phyloP scores from a whole-genome alignment of 2,797 vertebrate species.

The Semotilus atromaculatus region DNA sequence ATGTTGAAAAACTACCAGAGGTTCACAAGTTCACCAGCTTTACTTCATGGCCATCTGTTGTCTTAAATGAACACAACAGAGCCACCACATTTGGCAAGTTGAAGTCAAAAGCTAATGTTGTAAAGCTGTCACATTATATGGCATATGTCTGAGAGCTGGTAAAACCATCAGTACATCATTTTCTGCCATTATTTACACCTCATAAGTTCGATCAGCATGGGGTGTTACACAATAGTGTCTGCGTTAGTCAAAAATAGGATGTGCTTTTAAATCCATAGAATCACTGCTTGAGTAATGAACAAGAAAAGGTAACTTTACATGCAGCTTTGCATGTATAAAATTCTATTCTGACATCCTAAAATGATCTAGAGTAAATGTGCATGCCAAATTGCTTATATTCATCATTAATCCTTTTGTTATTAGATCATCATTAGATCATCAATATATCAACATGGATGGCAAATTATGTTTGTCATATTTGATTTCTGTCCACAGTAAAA shows the following conservation, averaged over 20 bases:
- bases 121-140: constrained; percentile 31
- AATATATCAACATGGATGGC: neutral
- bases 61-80: constrained; percentile 17
- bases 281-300: constrained; percentile 59
- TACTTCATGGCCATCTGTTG: constrained; percentile 60
- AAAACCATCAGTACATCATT: neutral
- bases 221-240: constrained; percentile 60
- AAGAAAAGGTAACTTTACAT: neutral
- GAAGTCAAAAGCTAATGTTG: constrained; percentile 36
- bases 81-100: constrained; percentile 1
- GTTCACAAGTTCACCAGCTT: constrained; percentile 35
- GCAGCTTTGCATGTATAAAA: neutral
- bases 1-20: neutral
- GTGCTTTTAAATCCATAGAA: constrained; percentile 28
- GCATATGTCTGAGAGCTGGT: constrained; percentile 8
- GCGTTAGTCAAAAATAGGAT: constrained; percentile 55
- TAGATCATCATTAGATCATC: constrained; percentile 1
- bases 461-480: neutral
- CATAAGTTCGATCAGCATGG: constrained; percentile 11
- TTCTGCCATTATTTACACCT: neutral
- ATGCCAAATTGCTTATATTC: neutral
- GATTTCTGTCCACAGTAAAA: neutral
- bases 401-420: neutral
- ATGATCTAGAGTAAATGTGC: neutral
- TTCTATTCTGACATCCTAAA: neutral